Percentiles rank a stretch among this genome's conserved stretches.
phyloP scores from a whole-genome alignment of 2,888 invertebrate genomes.

The Hyalella azteca region DNA sequence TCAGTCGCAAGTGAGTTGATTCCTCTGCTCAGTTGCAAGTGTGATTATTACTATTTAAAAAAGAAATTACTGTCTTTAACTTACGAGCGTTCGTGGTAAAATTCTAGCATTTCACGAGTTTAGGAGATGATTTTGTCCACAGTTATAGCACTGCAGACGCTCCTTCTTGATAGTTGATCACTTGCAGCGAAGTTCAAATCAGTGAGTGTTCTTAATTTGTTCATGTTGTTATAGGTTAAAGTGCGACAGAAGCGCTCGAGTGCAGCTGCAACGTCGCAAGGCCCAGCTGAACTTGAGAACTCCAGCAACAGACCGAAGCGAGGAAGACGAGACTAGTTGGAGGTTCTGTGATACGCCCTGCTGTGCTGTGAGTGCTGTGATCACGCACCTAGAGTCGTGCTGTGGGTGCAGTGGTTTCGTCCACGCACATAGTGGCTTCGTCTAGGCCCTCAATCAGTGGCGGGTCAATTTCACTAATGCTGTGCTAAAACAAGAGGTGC shows the following conservation, averaged over 20 bases:
- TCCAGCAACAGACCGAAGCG: constrained; percentile 4
- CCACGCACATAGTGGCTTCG: too few species aligned
- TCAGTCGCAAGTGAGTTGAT: not conserved
- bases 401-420: too few species aligned
- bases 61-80: not conserved
- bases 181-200: not conserved
- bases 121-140: not conserved
- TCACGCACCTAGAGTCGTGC: too few species aligned
- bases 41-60: too few species aligned
- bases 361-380: too few species aligned
- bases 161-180: not conserved
- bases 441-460: too few species aligned
- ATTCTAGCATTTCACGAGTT: not conserved
- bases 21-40: not conserved
- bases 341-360: not conserved
- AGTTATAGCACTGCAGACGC: not conserved
- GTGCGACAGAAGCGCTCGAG: not conserved
- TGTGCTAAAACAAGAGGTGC: too few species aligned
- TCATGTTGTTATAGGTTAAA: too few species aligned
- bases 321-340: not conserved
- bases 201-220: not conserved
- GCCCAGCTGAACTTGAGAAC: not conserved
- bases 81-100: not conserved
- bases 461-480: too few species aligned
- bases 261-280: not conserved